phyloP scores from a whole-genome alignment of 2,113 vertebrate genomes.

The Pseudonaja textilis region DNA sequence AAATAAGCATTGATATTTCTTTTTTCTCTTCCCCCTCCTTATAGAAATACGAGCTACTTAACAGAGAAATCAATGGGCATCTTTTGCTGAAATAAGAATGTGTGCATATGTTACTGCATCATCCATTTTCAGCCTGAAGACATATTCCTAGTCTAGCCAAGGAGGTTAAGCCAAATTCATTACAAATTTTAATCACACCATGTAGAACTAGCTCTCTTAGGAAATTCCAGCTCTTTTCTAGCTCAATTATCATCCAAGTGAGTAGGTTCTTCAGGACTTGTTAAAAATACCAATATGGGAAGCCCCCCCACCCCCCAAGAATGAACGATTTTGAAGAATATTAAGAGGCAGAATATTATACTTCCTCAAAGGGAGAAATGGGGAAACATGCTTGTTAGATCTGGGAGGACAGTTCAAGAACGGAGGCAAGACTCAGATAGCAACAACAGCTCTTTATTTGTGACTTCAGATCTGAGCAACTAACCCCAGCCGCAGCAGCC shows the following conservation, averaged over 20 bases:
- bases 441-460: too few species aligned
- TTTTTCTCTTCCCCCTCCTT: not conserved
- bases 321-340: too few species aligned
- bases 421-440: too few species aligned
- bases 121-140: not conserved
- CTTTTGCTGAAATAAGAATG: not conserved
- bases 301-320: too few species aligned
- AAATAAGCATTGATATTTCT: not conserved
- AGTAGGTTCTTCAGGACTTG: not conserved
- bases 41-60: not conserved
- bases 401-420: too few species aligned
- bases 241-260: not conserved
- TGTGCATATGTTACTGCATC: not conserved
- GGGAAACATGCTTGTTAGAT: too few species aligned
- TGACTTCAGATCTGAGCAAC: too few species aligned
- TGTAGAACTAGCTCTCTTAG: not conserved
- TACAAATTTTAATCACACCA: not conserved
- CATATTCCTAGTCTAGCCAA: not conserved
- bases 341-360: too few species aligned
- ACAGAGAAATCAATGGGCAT: not conserved
- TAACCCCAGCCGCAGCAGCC: too few species aligned
- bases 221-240: not conserved
- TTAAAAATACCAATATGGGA: too few species aligned
- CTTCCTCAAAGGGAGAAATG: too few species aligned
- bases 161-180: not conserved